Percentiles rank a stretch among this genome's conserved stretches.
These are phyloP conservation scores for Tryphoninae sp. DNA, from an alignment of 2,888 invertebrate genomes.

Conservation along the genomic window DNA sequence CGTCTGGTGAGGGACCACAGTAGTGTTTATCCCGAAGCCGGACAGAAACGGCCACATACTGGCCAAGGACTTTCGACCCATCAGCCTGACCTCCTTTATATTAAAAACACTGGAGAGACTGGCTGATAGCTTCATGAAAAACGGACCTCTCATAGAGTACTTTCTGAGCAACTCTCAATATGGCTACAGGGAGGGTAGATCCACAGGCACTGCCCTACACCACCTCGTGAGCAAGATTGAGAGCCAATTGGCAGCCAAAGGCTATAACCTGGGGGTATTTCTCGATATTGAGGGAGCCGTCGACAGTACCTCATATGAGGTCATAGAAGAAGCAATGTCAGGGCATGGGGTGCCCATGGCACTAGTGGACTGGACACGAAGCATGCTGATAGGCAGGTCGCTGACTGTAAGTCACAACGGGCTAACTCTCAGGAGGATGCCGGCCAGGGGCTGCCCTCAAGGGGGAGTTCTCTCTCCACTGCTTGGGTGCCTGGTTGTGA, in stretches of 20 bases:
- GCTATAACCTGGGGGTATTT: too few species aligned
- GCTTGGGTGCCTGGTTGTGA: constrained; percentile 70
- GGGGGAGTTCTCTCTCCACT: constrained; percentile 69
- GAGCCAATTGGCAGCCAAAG: too few species aligned
- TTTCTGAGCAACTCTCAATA: too few species aligned
- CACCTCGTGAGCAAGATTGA: too few species aligned
- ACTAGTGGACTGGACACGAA: constrained; percentile 5
- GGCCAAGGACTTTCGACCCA: constrained; percentile 56
- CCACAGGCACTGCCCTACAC: too few species aligned
- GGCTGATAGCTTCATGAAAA: background rate
- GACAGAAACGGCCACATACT: constrained; percentile 25
- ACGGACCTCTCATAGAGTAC: background rate
- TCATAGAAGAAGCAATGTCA: too few species aligned
- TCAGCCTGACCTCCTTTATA: constrained; percentile 59
- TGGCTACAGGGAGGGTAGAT: too few species aligned
- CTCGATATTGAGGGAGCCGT: too few species aligned
- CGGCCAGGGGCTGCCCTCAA: constrained; percentile 48
- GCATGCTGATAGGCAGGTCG: constrained; percentile 23
- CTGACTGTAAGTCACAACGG: background rate
- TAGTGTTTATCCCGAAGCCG: constrained; percentile 23
- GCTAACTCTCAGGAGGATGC: background rate
- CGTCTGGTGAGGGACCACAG: too few species aligned
- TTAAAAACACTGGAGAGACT: constrained; percentile 32
- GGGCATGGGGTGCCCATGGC: background rate
- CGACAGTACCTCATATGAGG: too few species aligned